Conservation (phyloP, 2,113 vertebrate species). For the Saimiri boliviensis region DNA sequence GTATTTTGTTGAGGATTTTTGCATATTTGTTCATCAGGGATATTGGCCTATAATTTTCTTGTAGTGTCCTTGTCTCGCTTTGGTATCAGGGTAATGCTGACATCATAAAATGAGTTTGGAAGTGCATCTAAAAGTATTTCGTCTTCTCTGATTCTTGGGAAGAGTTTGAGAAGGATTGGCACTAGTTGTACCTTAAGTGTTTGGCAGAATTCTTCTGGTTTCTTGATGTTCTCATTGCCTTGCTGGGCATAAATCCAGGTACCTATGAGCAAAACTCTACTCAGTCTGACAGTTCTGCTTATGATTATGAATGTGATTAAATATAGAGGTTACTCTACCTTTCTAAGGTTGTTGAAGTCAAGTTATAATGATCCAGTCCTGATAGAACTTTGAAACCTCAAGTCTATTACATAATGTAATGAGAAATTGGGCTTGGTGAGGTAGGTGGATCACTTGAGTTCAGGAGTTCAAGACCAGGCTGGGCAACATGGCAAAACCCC, state of each 20-base stretch:
- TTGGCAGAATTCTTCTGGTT: constrained; percentile 37
- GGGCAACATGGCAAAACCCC: neutral
- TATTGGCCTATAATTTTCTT: neutral
- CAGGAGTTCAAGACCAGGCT: neutral
- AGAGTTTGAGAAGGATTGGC: neutral
- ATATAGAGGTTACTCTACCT: constrained; percentile 49
- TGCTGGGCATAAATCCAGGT: constrained; percentile 44
- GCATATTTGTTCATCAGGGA: neutral
- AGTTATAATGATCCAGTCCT: constrained; percentile 39
- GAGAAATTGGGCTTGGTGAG: constrained; percentile 8
- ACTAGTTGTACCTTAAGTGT: neutral
- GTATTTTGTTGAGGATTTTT: neutral
- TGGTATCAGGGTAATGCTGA: neutral
- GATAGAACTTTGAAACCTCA: constrained; percentile 53
- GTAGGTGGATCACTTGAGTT: neutral
- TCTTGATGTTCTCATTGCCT: constrained; percentile 65
- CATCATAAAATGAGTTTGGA: neutral
- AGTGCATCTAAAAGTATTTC: neutral
- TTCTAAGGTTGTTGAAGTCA: constrained; percentile 64
- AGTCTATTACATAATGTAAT: constrained; percentile 34
- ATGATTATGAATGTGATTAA: constrained; percentile 36
- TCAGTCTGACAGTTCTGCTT: constrained; percentile 22
- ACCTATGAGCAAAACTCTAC: constrained; percentile 61
- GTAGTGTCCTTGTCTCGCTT: neutral
- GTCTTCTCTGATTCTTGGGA: neutral